Evolutionary conservation across 2,888 invertebrate genomes (phyloP).

Genomic region (Microctonus hyperodae): DNA sequence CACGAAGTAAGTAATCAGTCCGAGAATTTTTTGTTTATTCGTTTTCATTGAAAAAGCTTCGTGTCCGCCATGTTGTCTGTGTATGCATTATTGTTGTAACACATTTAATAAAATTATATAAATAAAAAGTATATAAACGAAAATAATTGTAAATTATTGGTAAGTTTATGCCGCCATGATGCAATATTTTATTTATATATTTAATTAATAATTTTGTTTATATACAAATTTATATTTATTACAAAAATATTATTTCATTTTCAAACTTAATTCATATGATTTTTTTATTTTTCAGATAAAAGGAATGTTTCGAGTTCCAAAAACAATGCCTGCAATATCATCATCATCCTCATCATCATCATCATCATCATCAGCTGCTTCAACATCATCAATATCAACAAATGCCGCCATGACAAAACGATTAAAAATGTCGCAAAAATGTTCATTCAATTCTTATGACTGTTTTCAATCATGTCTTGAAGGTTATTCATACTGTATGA

Average conservation of each 20-base stretch:
- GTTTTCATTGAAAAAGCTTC: background rate
- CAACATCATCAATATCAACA: constrained; percentile 13
- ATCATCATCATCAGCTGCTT: constrained; percentile 23
- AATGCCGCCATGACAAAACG: background rate
- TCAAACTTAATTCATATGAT: constrained; percentile 7
- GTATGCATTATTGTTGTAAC: background rate
- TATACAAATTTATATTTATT: background rate
- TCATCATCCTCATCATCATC: constrained; percentile 16
- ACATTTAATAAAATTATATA: no score
- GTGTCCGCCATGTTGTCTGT: background rate
- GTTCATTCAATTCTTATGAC: constrained; percentile 69
- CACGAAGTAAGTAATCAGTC: background rate
- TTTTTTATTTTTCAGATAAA: background rate
- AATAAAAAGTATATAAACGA: background rate
- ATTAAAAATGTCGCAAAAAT: constrained; percentile 42
- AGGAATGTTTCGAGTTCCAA: constrained; percentile 57
- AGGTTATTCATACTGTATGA: constrained; percentile 78
- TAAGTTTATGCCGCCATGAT: no score
- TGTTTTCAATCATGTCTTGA: constrained; percentile 74
- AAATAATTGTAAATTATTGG: no score
- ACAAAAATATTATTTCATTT: constrained; percentile 12
- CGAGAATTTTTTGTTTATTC: no score
- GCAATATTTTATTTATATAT: no score
- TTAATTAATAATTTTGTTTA: no score
- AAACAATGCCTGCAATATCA: constrained; percentile 45